Base-by-base conservation (phyloP, 53 echinoderm and acorn worm species). In the Crossaster papposus region DNA sequence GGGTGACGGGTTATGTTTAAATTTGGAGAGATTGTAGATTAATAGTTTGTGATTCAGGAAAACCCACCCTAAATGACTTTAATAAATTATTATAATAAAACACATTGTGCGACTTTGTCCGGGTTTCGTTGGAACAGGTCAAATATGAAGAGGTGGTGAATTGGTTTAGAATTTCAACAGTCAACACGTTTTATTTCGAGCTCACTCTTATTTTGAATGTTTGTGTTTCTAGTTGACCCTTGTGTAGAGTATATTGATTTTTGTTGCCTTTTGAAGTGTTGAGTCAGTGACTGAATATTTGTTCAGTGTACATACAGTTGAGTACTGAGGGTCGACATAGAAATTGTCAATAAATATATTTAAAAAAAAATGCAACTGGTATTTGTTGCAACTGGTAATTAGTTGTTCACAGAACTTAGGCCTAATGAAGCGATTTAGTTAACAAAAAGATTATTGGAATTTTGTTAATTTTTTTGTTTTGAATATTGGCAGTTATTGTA, bases 231-330 rank as follows among this genome's bases (percentile, higher is more conserved):
- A 13, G 31, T 32, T 74, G 75, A 74, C 75, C 75, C 36, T 35
- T 35, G 75, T 74, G 75, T 74, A 28, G 35, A 74, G n/a, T 74
- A 74, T 44, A 44, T 74, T 34, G 75, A 74, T 74, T 74, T 34
- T 36, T n/a, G n/a, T n/a, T 33, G 1, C 58, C 71, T 22, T 30
- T 74, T 36, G 15, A 36, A 35, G 2, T 74, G 15, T 74, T 36
- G 36, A 35, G 75, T 74, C 75, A 74, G 58, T 58, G 58, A 22
- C 31, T 4, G 30, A 31, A 35, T 74, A 22, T 74, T 74, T 74
- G 75, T 4, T 1, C 34, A 50, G 78, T 78, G 78, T 78, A 78
- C n/a, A 78, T n/a, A n/a, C n/a, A n/a, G n/a, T n/a, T n/a, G n/a
- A n/a, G 4, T n/a, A 10, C 11, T 51, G 44, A 78, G 50, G 1